Evolutionary conservation across 2,888 invertebrate species (phyloP).

Genomic region (Sarcophaga caerulescens): DNA sequence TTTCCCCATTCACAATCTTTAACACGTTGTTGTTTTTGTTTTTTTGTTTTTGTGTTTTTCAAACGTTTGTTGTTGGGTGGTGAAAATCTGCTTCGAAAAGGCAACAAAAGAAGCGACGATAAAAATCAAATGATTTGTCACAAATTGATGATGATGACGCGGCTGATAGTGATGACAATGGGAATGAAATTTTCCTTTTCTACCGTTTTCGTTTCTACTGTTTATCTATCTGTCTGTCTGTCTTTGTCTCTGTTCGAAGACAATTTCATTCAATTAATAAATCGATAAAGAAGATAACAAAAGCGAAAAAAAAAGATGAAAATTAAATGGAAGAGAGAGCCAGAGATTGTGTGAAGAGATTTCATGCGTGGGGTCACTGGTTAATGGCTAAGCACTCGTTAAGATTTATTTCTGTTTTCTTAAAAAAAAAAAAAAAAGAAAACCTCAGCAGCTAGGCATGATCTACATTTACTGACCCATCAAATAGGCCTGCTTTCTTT

Average conservation of each 20-base stretch:
- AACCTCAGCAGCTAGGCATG: background rate
- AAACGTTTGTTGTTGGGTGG: background rate
- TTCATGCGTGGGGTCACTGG: constrained; percentile 56
- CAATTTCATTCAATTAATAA: constrained; percentile 62
- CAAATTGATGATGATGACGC: constrained; percentile 58
- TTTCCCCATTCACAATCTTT: constrained; percentile 13
- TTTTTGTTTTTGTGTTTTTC: too few species aligned
- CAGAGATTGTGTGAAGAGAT: background rate
- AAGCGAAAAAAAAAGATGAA: background rate
- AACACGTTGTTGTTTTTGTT: constrained; percentile 25
- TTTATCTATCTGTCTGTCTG: constrained; percentile 40
- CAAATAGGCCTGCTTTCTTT: constrained; percentile 60
- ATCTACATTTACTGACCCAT: constrained; percentile 4
- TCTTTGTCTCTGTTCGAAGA: constrained; percentile 28
- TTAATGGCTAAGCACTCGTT: constrained; percentile 1
- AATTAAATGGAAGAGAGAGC: constrained; percentile 31
- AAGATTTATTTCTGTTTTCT: constrained; percentile 44
- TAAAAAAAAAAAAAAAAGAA: constrained; percentile 16
- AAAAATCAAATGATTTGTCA: constrained; percentile 65
- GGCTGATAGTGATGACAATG: background rate
- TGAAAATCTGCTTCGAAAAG: constrained; percentile 37
- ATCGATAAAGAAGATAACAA: constrained; percentile 26
- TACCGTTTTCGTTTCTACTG: constrained; percentile 38
- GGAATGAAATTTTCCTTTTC: constrained; percentile 40
- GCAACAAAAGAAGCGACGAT: constrained; percentile 35